A percentile compares a stretch with the other conserved stretches of the same genome.
phyloP scores from a whole-genome alignment of 2,888 invertebrate species.

The Helicoverpa assulta region DNA sequence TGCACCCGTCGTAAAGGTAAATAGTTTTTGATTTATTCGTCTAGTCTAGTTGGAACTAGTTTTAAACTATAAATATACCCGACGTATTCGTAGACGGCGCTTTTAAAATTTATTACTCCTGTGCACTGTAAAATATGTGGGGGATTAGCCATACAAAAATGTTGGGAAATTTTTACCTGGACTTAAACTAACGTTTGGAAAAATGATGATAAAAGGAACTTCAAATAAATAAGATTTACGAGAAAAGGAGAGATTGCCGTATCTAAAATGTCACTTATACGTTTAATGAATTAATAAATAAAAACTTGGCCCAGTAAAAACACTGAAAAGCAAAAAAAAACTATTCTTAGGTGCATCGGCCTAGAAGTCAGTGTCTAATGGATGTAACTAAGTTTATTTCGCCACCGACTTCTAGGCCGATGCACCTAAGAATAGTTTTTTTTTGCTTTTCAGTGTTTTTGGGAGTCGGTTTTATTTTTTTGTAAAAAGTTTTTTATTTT shows the following conservation, averaged over 20 bases:
- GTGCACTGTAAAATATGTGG: conserved; percentile 46
- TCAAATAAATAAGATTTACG: background rate
- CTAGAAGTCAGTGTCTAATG: too few relatives aligned
- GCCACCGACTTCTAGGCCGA: too few relatives aligned
- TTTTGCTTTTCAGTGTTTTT: too few relatives aligned
- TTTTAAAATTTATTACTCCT: conserved; percentile 50
- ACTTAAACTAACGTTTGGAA: conserved; percentile 9
- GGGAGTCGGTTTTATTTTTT: too few relatives aligned
- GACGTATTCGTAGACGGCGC: conserved; percentile 21
- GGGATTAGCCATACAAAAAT: conserved; percentile 46
- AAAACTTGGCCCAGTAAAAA: too few relatives aligned
- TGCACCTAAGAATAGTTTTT: too few relatives aligned
- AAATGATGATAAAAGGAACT: conserved; percentile 5
- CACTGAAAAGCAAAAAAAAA: too few relatives aligned
- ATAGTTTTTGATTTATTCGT: conserved; percentile 42
- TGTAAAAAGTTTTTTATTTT: too few relatives aligned
- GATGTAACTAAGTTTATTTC: too few relatives aligned
- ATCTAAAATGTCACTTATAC: too few relatives aligned
- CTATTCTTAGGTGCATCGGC: too few relatives aligned
- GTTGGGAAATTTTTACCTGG: conserved; percentile 27
- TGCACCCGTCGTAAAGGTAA: conserved; percentile 17
- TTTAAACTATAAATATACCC: conserved; percentile 46
- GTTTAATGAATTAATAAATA: too few relatives aligned
- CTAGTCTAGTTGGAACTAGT: conserved; percentile 43
- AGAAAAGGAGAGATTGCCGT: background rate